Evolutionary conservation across 1,140 invertebrate species (phyloP).

Genomic region (Odontomachus brunneus): DNA sequence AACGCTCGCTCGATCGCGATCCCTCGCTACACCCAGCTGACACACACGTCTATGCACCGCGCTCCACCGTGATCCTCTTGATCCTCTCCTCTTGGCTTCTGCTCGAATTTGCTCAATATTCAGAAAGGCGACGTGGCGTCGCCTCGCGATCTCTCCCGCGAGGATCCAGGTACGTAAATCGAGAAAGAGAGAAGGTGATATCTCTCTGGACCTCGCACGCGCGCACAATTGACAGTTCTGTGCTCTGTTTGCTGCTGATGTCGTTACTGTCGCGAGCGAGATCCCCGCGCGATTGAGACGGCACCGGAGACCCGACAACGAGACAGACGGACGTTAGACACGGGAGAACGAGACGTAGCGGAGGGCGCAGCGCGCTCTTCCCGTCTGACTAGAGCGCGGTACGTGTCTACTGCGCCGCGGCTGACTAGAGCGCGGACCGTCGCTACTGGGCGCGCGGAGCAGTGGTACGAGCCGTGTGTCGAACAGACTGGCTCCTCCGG

Average conservation of each 20-base stretch:
- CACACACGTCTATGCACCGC: background rate
- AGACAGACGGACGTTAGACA: background rate
- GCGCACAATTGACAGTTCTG: too few relatives aligned
- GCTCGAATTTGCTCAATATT: background rate
- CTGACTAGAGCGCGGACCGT: slow-evolving; percentile 49
- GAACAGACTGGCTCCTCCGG: slow-evolving; percentile 49
- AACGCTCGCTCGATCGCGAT: background rate
- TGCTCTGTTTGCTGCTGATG: background rate
- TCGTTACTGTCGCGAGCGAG: background rate
- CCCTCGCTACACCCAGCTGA: background rate
- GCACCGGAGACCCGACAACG: background rate
- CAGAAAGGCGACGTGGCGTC: too few relatives aligned
- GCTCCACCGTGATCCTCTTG: background rate
- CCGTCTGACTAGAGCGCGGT: slow-evolving; percentile 10
- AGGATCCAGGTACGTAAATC: background rate
- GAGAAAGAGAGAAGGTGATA: too few relatives aligned
- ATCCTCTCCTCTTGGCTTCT: background rate
- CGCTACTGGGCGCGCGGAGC: slow-evolving; percentile 25
- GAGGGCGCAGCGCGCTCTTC: background rate
- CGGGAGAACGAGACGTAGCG: background rate
- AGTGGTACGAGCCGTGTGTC: slow-evolving; percentile 41
- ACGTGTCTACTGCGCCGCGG: slow-evolving; percentile 34
- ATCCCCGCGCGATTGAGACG: background rate
- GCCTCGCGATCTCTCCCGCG: background rate
- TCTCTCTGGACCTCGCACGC: background rate